Base-by-base conservation (phyloP, 2,113 vertebrate genomes). In the Phodopus roborovskii region DNA sequence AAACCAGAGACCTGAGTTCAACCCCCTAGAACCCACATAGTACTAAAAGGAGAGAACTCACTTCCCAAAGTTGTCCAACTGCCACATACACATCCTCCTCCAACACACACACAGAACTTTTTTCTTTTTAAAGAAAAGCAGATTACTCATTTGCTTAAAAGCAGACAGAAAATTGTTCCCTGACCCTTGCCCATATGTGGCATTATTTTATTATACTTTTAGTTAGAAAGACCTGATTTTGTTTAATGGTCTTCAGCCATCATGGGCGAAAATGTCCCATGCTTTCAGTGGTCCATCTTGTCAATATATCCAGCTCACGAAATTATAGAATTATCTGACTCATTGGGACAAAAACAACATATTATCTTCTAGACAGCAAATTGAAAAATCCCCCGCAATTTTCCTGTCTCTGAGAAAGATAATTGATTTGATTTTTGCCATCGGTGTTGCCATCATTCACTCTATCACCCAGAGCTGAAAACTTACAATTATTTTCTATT, bases 241-340 rank as follows among this genome's bases (percentile, higher is more conserved):
- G 71, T 93, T 93, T 96, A 96, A 95, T 95, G 92, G 58, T 95
- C 92, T 96, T 39, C 22, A 93, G 86, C 70, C 74, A 95, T 78
- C 88, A 86, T 60, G 88, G 92, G 82, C 73, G 89, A 95, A 96
- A 95, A 94, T 64, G 91, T 56, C 17, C 75, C 90, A 90, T 86
- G 66, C 75, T 97, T 96, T 95, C 81, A 93, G 93, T 39, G 5
- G 78, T 94, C 78, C 68, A 94, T 87, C 83, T 89, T 94, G 62
- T 96, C 83, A 87, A 64, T 70, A 39, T 88, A 90, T 50, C 50
- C 0, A 4, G 86, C 62, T 95, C 92, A 84, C 89, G 73, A 96
- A 97, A 96, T 96, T 92, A 93, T 13, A 97, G 83, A 95, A 96
- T 95, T 96, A 95, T 93, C 97, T 97, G 94, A 96, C 87, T 95